These are phyloP conservation scores for Gephyroberyx darwinii DNA, from an alignment of 2,797 vertebrate species.

Conservation along the genomic window DNA sequence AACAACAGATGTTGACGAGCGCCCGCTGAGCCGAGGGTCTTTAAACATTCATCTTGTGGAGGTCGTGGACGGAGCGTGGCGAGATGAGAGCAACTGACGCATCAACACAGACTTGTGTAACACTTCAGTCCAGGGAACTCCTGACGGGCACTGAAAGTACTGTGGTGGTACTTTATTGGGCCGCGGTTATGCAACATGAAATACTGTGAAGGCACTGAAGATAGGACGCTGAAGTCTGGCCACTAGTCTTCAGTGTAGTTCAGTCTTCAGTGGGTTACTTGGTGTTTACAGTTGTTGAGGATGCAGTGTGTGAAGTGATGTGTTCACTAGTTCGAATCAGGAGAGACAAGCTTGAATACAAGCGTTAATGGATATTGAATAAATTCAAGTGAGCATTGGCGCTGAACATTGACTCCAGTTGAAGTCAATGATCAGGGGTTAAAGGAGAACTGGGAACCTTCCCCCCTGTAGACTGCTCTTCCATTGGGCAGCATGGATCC, in stretches of 20 bases:
- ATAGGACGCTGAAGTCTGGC: neutral
- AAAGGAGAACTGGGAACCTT: too few species aligned
- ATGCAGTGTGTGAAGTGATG: conserved; percentile 13
- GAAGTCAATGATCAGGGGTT: too few species aligned
- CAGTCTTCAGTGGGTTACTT: too few species aligned
- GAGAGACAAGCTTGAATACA: too few species aligned
- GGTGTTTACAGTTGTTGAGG: too few species aligned
- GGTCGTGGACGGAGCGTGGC: neutral
- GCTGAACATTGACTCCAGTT: too few species aligned
- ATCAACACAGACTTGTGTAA: neutral
- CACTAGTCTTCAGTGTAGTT: too few species aligned
- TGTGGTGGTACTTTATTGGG: neutral
- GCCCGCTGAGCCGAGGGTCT: conserved; percentile 29
- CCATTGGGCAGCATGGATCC: too few species aligned
- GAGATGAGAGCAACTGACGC: neutral
- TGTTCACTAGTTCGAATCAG: neutral
- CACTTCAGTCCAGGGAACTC: neutral
- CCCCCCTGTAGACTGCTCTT: too few species aligned
- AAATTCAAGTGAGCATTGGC: too few species aligned
- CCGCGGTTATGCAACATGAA: too few species aligned
- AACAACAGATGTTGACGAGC: conserved; percentile 19
- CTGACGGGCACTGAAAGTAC: neutral
- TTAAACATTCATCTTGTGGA: conserved; percentile 50
- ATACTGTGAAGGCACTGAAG: neutral
- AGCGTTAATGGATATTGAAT: too few species aligned